These are phyloP conservation scores for Sinocyclocheilus anophthalmus DNA, from an alignment of 2,113 vertebrate genomes.

Conservation along the genomic window DNA sequence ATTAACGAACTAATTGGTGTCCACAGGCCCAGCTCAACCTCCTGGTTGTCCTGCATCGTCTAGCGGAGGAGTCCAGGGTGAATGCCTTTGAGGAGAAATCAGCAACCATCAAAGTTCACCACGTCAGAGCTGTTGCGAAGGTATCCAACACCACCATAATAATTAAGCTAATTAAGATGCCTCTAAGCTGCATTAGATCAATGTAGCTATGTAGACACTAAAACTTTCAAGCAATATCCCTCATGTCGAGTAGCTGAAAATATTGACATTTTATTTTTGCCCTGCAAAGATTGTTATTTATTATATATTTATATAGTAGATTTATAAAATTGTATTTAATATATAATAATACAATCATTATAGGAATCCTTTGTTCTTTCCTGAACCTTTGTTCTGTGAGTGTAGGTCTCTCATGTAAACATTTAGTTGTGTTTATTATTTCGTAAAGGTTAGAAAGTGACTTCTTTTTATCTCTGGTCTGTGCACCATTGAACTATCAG, in stretches of 20 bases:
- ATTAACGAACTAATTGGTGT: constrained; percentile 25
- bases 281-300: background rate
- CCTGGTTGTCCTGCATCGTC: constrained; percentile 68
- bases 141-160: constrained; percentile 48
- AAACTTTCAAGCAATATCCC: background rate
- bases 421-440: constrained; percentile 13
- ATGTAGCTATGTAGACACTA: background rate
- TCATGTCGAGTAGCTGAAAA: background rate
- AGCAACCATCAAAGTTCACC: constrained; percentile 66
- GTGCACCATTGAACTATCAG: background rate
- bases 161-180: background rate
- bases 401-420: background rate
- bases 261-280: background rate
- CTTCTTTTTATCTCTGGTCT: constrained; percentile 15
- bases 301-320: background rate
- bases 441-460: background rate
- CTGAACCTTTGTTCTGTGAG: background rate
- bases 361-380: background rate
- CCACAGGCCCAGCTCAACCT: constrained; percentile 69
- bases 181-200: background rate
- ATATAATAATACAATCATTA: background rate
- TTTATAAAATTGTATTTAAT: background rate
- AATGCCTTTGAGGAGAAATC: constrained; percentile 74
- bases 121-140: constrained; percentile 71
- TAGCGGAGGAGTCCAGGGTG: constrained; percentile 71